Base-by-base conservation (phyloP, 2,888 invertebrate genomes). In the Drosophila peninsularis region DNA sequence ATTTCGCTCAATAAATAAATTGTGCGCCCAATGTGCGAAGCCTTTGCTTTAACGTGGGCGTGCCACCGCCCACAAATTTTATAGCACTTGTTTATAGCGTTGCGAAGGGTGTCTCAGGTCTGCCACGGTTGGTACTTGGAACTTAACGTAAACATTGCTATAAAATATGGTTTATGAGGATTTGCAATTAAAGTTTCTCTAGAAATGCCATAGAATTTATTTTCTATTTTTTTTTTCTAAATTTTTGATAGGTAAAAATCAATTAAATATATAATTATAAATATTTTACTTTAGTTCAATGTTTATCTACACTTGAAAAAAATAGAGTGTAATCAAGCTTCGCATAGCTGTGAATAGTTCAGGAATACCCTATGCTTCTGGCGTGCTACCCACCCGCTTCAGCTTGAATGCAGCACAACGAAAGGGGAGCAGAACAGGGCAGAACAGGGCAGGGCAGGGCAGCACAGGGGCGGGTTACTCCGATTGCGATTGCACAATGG, bases 1-100 rank as follows among this genome's bases (percentile, higher is more conserved):
- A 67, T 67, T 80, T 80, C 55, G 67, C 42, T 57, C 71, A 85
- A 82, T 85, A 82, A 85, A 82, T 80, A 85, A 82, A 82, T 78
- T 82, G 76, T 74, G 52, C 71, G 61, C 78, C 62, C 57, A 71
- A 77, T 70, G 70, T 78, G 77, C 64, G 71, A 82, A 82, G 82
- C 81, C 79, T 82, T 82, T 78, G 47, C 32, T 54, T 57, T 37
- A n/a, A 19, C 14, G 30, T 24, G 62, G 60, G 62, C 60, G 62
- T 62, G 55, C 17, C 36, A 4, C 32, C 39, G 62, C 54, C 61
- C 61, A 63, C 57, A 39, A 50, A 61, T 75, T 71, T 67, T 30
- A 54, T 61, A 45, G 47, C 61, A 9, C 9, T 49, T 56, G 32
- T 41, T 52, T 30, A 56, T 41, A 36, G 42, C 32, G 27, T 34